Evolutionary conservation across 2,888 invertebrate genomes (phyloP).

Genomic region (Fragum fragum): DNA sequence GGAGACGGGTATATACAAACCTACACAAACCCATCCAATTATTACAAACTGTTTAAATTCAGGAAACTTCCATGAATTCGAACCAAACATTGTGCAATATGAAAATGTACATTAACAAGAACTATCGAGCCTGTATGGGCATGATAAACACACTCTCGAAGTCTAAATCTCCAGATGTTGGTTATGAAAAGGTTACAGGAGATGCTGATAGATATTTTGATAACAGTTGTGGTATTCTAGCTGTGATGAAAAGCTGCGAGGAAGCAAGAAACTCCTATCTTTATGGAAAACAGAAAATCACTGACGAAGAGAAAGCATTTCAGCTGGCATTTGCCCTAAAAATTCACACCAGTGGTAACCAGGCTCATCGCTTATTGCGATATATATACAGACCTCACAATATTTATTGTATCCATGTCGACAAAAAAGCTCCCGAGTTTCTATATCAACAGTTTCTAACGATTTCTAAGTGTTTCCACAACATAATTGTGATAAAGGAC

Average conservation of each 20-base stretch:
- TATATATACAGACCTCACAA: conserved; percentile 84
- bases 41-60: too few relatives aligned
- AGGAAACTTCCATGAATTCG: not conserved
- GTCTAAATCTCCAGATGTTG: not conserved
- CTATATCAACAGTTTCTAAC: conserved; percentile 67
- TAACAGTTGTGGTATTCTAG: conserved; percentile 39
- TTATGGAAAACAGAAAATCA: conserved; percentile 59
- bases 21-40: too few relatives aligned
- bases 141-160: not conserved
- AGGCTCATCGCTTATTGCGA: conserved; percentile 79
- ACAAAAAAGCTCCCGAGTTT: conserved; percentile 72
- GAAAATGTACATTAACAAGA: not conserved
- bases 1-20: too few relatives aligned
- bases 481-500: conserved; percentile 76
- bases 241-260: conserved; percentile 55
- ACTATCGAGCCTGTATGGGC: not conserved
- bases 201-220: not conserved
- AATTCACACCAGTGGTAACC: conserved; percentile 74
- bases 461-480: conserved; percentile 75
- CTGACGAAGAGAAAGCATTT: conserved; percentile 71
- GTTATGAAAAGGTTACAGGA: not conserved
- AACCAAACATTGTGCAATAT: not conserved
- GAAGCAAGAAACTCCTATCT: conserved; percentile 54
- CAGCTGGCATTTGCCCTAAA: conserved; percentile 81
- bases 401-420: conserved; percentile 85